Conservation (phyloP, 2,888 invertebrate genomes). For the Odontomyia ornata region DNA sequence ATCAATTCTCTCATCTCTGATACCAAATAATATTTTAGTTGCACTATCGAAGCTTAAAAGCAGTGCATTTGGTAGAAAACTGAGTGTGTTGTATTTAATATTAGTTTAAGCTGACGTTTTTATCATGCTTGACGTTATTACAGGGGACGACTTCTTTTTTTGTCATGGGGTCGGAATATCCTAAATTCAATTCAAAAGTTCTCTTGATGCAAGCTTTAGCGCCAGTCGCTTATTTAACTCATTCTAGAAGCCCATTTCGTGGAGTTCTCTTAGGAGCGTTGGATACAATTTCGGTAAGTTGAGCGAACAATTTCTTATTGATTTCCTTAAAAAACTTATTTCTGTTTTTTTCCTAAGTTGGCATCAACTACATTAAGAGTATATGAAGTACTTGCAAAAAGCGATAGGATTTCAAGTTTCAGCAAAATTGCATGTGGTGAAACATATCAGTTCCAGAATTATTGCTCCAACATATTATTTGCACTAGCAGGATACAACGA, state of each 20-base stretch:
- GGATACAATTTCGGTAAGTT: constrained; percentile 43
- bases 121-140: too few species aligned
- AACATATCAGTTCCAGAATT: constrained; percentile 64
- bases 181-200: constrained; percentile 62
- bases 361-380: constrained; percentile 41
- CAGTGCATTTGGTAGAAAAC: too few species aligned
- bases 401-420: constrained; percentile 62
- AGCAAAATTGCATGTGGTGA: constrained; percentile 66
- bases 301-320: background rate
- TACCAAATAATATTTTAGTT: too few species aligned
- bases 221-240: constrained; percentile 58
- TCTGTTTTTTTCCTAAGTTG: background rate
- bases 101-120: too few species aligned
- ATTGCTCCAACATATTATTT: constrained; percentile 70
- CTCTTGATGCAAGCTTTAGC: constrained; percentile 58
- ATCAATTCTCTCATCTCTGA: too few species aligned
- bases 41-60: too few species aligned
- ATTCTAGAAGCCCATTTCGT: constrained; percentile 49
- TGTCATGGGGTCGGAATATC: constrained; percentile 58
- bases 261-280: constrained; percentile 11
- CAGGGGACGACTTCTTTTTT: constrained; percentile 62
- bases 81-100: too few species aligned
- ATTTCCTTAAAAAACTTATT: background rate
- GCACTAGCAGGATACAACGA: constrained; percentile 64
- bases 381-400: constrained; percentile 70